Percentiles rank a stretch among this genome's conserved stretches.
phyloP scores from a whole-genome alignment of 2,888 invertebrate genomes.

The Idaea biselata region DNA sequence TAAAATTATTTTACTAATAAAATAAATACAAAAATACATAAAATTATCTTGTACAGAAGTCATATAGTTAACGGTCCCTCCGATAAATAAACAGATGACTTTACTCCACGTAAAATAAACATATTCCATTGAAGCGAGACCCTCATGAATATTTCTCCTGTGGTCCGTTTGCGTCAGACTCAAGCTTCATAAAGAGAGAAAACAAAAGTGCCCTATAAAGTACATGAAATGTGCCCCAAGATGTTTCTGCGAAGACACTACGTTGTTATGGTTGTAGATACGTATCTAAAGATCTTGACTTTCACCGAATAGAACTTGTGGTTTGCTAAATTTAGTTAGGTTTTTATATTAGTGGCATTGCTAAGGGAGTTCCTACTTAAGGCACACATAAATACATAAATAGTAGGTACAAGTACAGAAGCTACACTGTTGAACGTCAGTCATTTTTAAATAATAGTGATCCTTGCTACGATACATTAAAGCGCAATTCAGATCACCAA shows the following conservation, averaged over 20 bases:
- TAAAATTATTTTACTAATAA: background rate
- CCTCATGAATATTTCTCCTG: constrained; percentile 47
- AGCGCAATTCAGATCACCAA: too few species aligned
- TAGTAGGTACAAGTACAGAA: too few species aligned
- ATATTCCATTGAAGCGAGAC: constrained; percentile 23
- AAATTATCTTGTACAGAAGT: background rate
- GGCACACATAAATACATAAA: too few species aligned
- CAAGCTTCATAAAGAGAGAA: constrained; percentile 35
- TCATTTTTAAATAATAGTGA: too few species aligned
- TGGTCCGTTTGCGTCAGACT: constrained; percentile 51
- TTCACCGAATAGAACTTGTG: constrained; percentile 3
- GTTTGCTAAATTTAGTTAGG: background rate
- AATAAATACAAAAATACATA: background rate
- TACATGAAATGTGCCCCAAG: constrained; percentile 38
- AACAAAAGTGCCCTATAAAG: constrained; percentile 39
- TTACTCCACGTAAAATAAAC: constrained; percentile 3
- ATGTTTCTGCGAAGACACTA: constrained; percentile 43
- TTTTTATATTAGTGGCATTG: background rate
- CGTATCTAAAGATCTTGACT: background rate
- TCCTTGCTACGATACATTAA: too few species aligned
- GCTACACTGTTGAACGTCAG: too few species aligned
- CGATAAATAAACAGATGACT: background rate
- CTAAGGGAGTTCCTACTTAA: too few species aligned
- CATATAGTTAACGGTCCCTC: background rate
- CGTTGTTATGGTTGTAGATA: background rate